Conservation (phyloP, 2,797 vertebrate genomes). For the Leptatherina wallacei region DNA sequence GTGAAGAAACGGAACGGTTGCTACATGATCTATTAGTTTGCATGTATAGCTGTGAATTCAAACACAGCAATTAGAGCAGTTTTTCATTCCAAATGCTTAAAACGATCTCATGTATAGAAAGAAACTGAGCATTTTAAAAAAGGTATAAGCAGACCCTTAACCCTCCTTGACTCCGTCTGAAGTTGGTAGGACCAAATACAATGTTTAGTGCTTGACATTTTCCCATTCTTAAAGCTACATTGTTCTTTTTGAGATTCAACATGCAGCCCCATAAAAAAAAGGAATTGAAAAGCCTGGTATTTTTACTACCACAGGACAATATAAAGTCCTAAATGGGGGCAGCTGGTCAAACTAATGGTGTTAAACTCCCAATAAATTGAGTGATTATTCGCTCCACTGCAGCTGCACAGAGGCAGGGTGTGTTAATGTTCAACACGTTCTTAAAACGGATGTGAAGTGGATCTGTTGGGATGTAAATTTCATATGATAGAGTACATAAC, state of each 20-base stretch:
- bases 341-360: neutral
- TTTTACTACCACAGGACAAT: neutral
- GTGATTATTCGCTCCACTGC: neutral
- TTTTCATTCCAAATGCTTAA: constrained; percentile 26
- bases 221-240: neutral
- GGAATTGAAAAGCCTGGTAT: neutral
- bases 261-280: neutral
- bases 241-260: neutral
- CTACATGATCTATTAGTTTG: constrained; percentile 51
- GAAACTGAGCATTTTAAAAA: neutral
- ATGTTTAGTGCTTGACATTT: neutral
- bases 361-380: neutral
- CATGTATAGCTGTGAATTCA: constrained; percentile 51
- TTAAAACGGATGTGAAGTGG: neutral
- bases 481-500: neutral
- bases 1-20: constrained; percentile 42
- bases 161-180: no score
- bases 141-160: neutral
- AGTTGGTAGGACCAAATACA: neutral
- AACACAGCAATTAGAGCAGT: constrained; percentile 37
- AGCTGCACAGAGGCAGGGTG: neutral
- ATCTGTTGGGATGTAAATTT: neutral
- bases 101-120: neutral
- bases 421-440: neutral
- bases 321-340: neutral